phyloP scores from a whole-genome alignment of 2,888 invertebrate genomes.

The Xestia ashworthii region DNA sequence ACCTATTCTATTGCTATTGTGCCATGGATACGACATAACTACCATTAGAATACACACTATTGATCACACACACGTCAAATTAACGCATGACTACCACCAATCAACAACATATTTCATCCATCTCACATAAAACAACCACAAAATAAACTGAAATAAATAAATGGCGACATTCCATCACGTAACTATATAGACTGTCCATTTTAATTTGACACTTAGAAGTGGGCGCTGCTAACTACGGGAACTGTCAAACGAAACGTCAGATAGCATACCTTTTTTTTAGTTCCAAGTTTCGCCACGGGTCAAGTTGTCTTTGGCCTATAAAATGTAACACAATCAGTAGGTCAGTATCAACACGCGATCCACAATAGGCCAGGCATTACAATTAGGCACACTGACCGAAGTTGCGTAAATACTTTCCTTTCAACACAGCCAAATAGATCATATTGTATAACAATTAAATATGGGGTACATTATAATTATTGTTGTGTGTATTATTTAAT shows the following conservation, averaged over 20 bases:
- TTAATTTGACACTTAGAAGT: neutral
- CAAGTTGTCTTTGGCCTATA: constrained; percentile 5
- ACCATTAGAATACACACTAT: neutral
- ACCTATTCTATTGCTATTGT: neutral
- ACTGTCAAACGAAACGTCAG: constrained; percentile 25
- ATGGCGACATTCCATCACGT: constrained; percentile 53
- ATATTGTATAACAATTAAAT: constrained; percentile 63
- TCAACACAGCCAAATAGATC: constrained; percentile 60
- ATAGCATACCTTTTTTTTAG: neutral
- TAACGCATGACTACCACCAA: constrained; percentile 17
- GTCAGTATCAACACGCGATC: constrained; percentile 70
- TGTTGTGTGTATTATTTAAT: constrained; percentile 20
- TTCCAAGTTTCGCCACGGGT: constrained; percentile 6
- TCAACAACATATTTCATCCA: constrained; percentile 36
- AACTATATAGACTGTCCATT: neutral
- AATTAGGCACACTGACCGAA: constrained; percentile 64
- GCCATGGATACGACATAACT: neutral
- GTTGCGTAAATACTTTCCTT: constrained; percentile 72
- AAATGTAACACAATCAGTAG: constrained; percentile 53
- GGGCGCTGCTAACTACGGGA: constrained; percentile 4
- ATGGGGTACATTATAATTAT: constrained; percentile 42
- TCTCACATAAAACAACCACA: constrained; percentile 23
- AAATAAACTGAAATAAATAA: constrained; percentile 33
- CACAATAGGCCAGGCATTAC: constrained; percentile 66
- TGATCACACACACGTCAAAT: constrained; percentile 9